Evolutionary conservation across 2,888 invertebrate genomes (phyloP), one percentile per base, ranked within the genome.

Genomic region (Ctena decussata): DNA sequence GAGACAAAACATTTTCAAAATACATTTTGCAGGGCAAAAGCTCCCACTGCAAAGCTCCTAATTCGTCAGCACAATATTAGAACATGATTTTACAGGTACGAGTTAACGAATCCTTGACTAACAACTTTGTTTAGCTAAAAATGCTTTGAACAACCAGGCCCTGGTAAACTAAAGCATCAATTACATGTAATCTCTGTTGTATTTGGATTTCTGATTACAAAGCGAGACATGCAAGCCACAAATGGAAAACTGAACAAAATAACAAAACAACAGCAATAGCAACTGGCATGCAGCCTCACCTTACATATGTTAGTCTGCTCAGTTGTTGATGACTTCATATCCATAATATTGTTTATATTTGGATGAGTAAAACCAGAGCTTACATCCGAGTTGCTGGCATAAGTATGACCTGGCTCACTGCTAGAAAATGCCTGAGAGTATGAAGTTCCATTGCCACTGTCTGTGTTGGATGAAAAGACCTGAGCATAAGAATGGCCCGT

Each of bases 271-370:
- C 3, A 15, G 21, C 11, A 11, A 11, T 49, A 49, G 3, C 5
- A 8, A 21, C n/a, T 35, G 65, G 65, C 65, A 65, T 65, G 65
- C 65, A 65, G 65, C 65, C 89, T 88, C 86, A 95, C 98, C 97
- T 97, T 95, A 91, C 96, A 96, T 24, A 96, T 95, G 86, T 96
- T 96, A 77, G 92, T 93, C 74, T 94, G 94, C 57, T 85, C 88
- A 6, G 57, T 53, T 44, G 41, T 73, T n/a, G 35, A 30, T 15
- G 85, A 57, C 77, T 89, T 90, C 57, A 90, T 60, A 39, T 87
- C 86, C 79, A 87, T 84, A 39, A 87, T 87, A 41, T 80, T 85
- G 46, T 74, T 84, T 24, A 83, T 74, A 69, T 85, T 85, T 24
- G 80, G 77, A 57, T 82, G 85, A 18, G 82, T 71, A 71, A 88